Conservation (phyloP, 2,113 vertebrate genomes). For the Chamaea fasciata region DNA sequence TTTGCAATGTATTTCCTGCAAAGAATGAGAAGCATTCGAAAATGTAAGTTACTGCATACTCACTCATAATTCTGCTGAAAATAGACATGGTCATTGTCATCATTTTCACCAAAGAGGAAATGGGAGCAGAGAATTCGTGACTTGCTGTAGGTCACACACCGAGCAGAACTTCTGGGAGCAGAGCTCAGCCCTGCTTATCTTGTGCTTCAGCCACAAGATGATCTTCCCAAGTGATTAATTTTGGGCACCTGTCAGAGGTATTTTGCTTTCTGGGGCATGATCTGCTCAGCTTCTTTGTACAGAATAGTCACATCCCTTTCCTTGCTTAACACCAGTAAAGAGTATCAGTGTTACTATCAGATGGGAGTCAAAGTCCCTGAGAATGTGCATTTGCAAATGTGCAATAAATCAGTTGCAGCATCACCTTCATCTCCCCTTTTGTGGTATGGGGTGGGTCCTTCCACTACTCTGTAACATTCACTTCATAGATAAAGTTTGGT, state of each 20-base stretch:
- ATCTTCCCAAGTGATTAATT: not conserved
- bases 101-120: constrained; percentile 31
- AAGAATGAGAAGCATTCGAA: not conserved
- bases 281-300: not conserved
- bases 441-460: not conserved
- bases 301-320: not conserved
- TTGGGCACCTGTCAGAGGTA: not conserved
- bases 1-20: not conserved
- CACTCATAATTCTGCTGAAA: constrained; percentile 1
- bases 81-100: not conserved
- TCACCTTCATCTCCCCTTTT: not conserved
- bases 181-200: not conserved
- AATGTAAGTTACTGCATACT: not conserved
- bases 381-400: not conserved
- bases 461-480: not conserved
- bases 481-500: not conserved
- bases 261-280: not conserved
- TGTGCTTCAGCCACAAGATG: constrained; percentile 21
- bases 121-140: constrained; percentile 38
- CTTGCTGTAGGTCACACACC: constrained; percentile 20
- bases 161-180: not conserved
- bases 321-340: not conserved
- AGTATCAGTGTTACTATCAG: not conserved
- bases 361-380: not conserved
- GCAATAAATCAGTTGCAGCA: not conserved